Evolutionary conservation across 2,888 invertebrate genomes (phyloP).

Genomic region (Trachelus iudaicus): DNA sequence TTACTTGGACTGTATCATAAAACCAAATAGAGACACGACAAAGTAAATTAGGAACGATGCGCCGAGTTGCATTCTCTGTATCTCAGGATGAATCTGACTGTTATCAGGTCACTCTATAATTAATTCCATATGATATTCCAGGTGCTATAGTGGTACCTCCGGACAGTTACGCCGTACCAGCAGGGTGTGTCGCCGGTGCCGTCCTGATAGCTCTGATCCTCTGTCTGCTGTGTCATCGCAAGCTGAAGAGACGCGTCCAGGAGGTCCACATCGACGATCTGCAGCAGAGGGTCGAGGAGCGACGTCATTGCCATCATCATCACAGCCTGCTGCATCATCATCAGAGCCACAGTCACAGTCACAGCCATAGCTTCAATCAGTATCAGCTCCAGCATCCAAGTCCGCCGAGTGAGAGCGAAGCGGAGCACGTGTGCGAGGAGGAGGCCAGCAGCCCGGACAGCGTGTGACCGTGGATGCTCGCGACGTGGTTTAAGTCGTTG

Average conservation of each 20-base stretch:
- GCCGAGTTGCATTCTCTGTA: not conserved
- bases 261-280: conserved; percentile 53
- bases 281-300: conserved; percentile 53
- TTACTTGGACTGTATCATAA: not conserved
- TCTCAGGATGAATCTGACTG: not conserved
- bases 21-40: not conserved
- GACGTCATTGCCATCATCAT: conserved; percentile 38
- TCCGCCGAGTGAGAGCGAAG: conserved; percentile 51
- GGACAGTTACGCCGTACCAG: conserved; percentile 71
- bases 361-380: conserved; percentile 33
- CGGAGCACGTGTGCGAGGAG: conserved; percentile 31
- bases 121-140: conserved; percentile 41
- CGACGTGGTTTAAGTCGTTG: conserved; percentile 29
- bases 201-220: conserved; percentile 65
- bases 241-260: conserved; percentile 52
- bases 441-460: conserved; percentile 55
- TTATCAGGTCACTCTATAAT: not conserved
- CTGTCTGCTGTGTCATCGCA: conserved; percentile 72
- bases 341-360: conserved; percentile 36
- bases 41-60: not conserved
- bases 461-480: conserved; percentile 47
- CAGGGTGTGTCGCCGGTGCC: conserved; percentile 66
- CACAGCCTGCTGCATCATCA: conserved; percentile 50
- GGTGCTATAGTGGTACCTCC: conserved; percentile 68
- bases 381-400: conserved; percentile 47